Evolutionary conservation across 1,140 invertebrate genomes (phyloP), one percentile per base, ranked within the genome.

Genomic region (Psix sp.): DNA sequence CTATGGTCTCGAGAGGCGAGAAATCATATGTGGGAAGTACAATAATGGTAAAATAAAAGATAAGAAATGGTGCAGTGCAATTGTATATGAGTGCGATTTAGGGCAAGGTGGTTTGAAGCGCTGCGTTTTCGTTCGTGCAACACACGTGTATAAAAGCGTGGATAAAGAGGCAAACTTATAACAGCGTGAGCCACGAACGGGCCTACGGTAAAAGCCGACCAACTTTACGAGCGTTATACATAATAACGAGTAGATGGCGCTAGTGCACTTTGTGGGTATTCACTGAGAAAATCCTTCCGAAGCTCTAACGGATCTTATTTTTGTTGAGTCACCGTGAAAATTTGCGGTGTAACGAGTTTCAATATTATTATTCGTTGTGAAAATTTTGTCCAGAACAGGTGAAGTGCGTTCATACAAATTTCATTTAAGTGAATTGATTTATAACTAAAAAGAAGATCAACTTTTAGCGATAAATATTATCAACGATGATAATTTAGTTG

Each of bases 111-210:
- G 77, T 79, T 76, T 77, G 73, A 74, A 68, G 65, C 63, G 63
- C 57, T 59, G 49, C 43, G 59, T 76, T 80, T 73, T 80, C 74
- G 71, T 75, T 18, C 56, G 49, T 46, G 33, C 59, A 49, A 60
- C 52, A 45, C 40, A 62, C 48, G 46, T 67, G 48, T 67, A 74
- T 51, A 54, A 62, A 67, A 65, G 40, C 48, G 35, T 40, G 66
- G 80, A 81, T 81, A 81, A 79, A 82, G 54, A 65, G 68, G 77
- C 51, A 75, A 79, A 81, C 78, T 80, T 82, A 82, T 80, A 77
- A 74, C 56, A 59, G 70, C 52, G 40, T 63, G 49, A 74, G 70
- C 68, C 60, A 60, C 59, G 51, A 62, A 54, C 46, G 66, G 65
- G 56, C 31, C 60, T 40, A 38, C 43, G 51, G 78, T 80, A 66